Percentiles rank a stretch among this genome's conserved stretches.
These are phyloP conservation scores for Acomys russatus DNA, from an alignment of 2,797 vertebrate genomes.

Conservation along the genomic window DNA sequence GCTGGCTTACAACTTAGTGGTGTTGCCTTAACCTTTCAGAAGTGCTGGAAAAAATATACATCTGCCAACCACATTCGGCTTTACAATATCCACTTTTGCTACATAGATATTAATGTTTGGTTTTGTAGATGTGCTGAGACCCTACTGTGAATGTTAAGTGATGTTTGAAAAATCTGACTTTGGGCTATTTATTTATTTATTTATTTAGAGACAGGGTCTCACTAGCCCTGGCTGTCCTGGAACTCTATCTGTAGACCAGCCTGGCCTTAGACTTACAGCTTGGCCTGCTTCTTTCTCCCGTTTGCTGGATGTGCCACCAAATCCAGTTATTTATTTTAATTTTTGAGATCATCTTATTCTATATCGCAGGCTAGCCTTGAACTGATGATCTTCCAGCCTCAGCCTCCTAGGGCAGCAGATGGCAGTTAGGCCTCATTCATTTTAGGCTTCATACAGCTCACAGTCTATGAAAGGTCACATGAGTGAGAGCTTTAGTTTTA, in stretches of 20 bases:
- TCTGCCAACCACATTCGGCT: background rate
- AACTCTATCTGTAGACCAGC: background rate
- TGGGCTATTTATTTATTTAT: background rate
- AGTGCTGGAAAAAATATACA: background rate
- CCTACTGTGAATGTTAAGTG: constrained; percentile 4
- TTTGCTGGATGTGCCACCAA: background rate
- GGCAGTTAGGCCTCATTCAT: background rate
- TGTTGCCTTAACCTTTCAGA: background rate
- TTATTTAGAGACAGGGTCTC: background rate
- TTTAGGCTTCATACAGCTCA: too few relatives aligned
- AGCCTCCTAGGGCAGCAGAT: constrained; percentile 38
- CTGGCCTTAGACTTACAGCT: background rate
- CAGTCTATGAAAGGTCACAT: constrained; percentile 51
- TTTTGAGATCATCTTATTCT: background rate
- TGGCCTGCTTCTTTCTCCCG: background rate
- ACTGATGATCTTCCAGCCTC: background rate
- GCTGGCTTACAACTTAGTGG: background rate
- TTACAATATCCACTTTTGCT: background rate
- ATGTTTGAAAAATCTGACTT: constrained; percentile 27
- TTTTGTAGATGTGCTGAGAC: background rate
- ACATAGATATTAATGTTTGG: constrained; percentile 18
- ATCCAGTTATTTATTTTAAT: background rate
- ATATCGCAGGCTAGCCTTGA: background rate
- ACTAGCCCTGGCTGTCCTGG: background rate
- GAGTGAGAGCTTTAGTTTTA: constrained; percentile 52